phyloP scores from a whole-genome alignment of 2,888 invertebrate genomes.

The Clivina fossor region DNA sequence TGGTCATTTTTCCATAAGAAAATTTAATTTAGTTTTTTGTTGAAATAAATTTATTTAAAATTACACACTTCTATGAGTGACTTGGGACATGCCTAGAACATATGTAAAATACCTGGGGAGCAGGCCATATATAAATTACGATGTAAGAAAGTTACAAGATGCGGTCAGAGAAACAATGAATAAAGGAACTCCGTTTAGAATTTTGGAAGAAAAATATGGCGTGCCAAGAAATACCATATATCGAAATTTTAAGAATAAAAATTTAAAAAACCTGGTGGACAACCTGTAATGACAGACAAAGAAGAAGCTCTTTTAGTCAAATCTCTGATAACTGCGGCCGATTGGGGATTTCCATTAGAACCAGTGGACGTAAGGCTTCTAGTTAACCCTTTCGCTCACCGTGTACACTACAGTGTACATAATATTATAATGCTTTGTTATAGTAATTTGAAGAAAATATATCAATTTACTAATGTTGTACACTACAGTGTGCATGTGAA shows the following conservation, averaged over 20 bases:
- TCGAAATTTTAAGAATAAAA: slow-evolving; percentile 3
- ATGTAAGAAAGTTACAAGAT: too few relatives aligned
- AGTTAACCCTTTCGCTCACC: too few relatives aligned
- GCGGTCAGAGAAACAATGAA: slow-evolving; percentile 6
- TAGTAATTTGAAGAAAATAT: too few relatives aligned
- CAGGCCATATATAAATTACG: too few relatives aligned
- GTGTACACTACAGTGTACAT: too few relatives aligned
- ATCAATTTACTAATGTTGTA: too few relatives aligned
- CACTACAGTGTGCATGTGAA: too few relatives aligned
- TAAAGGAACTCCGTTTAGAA: background rate
- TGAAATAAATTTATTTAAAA: slow-evolving; percentile 9
- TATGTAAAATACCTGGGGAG: slow-evolving; percentile 7
- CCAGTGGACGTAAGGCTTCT: background rate
- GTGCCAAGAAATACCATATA: background rate
- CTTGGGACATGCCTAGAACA: slow-evolving; percentile 2
- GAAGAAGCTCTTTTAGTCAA: background rate
- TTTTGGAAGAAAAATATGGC: slow-evolving; percentile 12
- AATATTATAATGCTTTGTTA: too few relatives aligned
- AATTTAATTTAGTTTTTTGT: too few relatives aligned
- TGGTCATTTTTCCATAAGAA: too few relatives aligned
- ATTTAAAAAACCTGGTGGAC: slow-evolving; percentile 11
- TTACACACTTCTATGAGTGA: slow-evolving; percentile 2
- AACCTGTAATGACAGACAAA: slow-evolving; percentile 13
- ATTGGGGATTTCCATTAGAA: background rate
- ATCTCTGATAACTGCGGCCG: background rate